phyloP scores from a whole-genome alignment of 2,113 vertebrate species.

The Furnarius figulus region DNA sequence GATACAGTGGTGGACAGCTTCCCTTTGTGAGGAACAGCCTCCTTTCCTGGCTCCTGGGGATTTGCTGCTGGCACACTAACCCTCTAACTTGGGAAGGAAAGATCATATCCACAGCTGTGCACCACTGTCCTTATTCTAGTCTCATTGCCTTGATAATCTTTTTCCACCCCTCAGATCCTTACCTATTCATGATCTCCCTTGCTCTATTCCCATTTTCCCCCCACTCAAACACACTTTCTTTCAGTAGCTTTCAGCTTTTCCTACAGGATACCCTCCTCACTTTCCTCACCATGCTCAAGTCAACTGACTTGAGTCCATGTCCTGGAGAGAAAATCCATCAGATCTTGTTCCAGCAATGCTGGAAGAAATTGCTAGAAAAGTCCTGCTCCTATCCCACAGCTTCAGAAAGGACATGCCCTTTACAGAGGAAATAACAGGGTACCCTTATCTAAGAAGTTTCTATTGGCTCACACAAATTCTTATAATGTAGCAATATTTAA shows the following conservation, averaged over 20 bases:
- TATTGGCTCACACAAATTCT: neutral
- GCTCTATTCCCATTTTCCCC: neutral
- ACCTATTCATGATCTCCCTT: neutral
- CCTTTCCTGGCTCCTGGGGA: neutral
- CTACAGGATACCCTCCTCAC: neutral
- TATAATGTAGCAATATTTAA: neutral
- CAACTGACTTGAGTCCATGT: neutral
- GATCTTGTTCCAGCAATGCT: neutral
- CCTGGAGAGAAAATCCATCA: neutral
- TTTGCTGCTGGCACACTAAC: neutral
- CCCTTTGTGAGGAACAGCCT: neutral
- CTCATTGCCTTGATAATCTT: neutral
- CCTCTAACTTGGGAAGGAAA: neutral
- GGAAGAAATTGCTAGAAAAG: neutral
- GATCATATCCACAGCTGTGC: neutral
- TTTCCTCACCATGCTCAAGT: neutral
- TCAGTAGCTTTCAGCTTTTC: neutral
- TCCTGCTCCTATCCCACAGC: neutral
- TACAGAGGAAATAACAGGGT: neutral
- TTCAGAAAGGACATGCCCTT: neutral
- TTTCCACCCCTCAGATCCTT: neutral
- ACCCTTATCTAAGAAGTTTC: neutral
- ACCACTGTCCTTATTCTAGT: neutral
- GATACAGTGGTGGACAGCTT: neutral
- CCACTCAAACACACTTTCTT: neutral